Evolutionary conservation across 2,113 vertebrate species (phyloP).

Genomic region (Podocnemis expansa): DNA sequence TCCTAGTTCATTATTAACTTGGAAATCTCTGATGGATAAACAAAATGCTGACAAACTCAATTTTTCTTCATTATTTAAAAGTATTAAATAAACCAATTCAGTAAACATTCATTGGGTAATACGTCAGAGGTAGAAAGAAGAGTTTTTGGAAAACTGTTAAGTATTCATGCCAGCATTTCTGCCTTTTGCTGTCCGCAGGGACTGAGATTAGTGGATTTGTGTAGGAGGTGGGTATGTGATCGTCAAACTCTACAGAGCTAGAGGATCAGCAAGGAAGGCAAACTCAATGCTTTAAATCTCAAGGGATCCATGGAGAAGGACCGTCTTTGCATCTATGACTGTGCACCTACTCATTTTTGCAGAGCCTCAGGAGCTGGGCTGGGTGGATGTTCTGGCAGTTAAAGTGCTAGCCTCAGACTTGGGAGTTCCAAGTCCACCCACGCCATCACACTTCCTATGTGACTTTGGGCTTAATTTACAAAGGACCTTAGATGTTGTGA

Average conservation of each 20-base stretch:
- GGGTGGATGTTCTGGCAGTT: neutral
- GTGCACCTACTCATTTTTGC: neutral
- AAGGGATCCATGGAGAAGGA: fast-evolving
- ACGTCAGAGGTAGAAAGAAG: neutral
- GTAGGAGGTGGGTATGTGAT: neutral
- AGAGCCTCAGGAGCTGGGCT: neutral
- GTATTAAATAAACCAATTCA: neutral
- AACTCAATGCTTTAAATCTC: neutral
- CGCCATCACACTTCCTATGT: neutral
- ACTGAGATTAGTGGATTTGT: neutral
- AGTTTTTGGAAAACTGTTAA: neutral
- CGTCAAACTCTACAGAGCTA: neutral
- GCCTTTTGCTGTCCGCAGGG: neutral
- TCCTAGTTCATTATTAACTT: neutral
- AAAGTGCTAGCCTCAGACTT: neutral
- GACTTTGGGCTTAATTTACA: neutral
- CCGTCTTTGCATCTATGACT: neutral
- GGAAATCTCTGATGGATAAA: neutral
- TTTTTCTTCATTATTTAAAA: neutral
- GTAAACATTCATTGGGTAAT: neutral
- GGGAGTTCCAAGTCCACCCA: neutral
- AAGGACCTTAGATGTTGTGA: neutral
- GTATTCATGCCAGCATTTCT: neutral
- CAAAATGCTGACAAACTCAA: neutral
- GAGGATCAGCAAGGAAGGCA: neutral